Conservation (phyloP, 2,888 invertebrate species). For the Amphipoea lucens region DNA sequence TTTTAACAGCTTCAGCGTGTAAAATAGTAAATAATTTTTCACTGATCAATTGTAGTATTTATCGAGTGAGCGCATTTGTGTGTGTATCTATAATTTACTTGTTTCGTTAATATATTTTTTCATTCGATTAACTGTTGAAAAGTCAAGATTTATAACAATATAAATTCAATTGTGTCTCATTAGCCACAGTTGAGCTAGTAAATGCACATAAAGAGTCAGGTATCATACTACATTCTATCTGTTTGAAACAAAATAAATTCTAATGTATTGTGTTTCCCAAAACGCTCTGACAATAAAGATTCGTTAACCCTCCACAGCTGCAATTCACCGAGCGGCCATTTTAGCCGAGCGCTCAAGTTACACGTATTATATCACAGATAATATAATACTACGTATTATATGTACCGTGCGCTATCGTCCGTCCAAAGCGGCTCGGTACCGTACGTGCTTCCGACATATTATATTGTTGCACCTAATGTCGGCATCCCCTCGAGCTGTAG, state of each 20-base stretch:
- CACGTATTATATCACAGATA: neutral
- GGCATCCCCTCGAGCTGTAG: neutral
- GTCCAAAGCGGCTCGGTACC: neutral
- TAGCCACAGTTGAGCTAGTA: too few relatives aligned
- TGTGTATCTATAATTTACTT: neutral
- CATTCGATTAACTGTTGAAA: neutral
- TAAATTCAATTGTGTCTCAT: too few relatives aligned
- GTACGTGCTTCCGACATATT: neutral
- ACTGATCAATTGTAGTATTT: too few relatives aligned
- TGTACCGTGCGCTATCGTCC: neutral
- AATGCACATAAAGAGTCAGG: neutral
- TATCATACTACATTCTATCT: neutral
- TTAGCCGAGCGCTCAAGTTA: neutral
- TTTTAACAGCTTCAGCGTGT: neutral
- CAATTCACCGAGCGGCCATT: neutral
- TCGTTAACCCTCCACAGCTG: neutral
- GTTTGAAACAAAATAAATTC: neutral
- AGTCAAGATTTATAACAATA: too few relatives aligned
- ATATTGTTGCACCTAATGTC: neutral
- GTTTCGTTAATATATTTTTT: neutral
- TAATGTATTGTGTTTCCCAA: neutral
- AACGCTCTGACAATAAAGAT: neutral
- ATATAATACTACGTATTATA: neutral
- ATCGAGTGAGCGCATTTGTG: too few relatives aligned
- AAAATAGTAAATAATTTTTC: neutral